Evolutionary conservation across 2,888 invertebrate species (phyloP).

Genomic region (Nephrotoma guestfalica): DNA sequence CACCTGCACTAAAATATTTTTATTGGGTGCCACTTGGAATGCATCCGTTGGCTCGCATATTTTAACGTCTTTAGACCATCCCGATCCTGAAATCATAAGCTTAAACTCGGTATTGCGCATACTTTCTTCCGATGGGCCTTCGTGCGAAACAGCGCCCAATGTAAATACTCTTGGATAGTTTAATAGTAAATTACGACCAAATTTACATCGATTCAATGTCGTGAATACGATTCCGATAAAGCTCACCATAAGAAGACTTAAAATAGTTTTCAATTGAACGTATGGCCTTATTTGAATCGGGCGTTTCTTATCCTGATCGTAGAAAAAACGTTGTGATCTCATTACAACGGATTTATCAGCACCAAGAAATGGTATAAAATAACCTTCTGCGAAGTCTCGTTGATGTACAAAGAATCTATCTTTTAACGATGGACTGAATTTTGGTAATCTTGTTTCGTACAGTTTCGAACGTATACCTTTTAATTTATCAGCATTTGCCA

Average conservation of each 20-base stretch:
- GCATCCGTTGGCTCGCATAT: slow-evolving; percentile 38
- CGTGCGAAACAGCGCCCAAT: slow-evolving; percentile 47
- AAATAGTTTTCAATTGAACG: slow-evolving; percentile 30
- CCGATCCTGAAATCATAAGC: slow-evolving; percentile 58
- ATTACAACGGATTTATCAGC: slow-evolving; percentile 70
- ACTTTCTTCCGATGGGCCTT: slow-evolving; percentile 46
- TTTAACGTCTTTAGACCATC: slow-evolving; percentile 53
- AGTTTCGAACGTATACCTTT: slow-evolving; percentile 48
- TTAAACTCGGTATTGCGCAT: slow-evolving; percentile 46
- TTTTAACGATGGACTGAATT: slow-evolving; percentile 43
- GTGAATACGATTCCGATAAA: slow-evolving; percentile 46
- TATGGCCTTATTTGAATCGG: slow-evolving; percentile 72
- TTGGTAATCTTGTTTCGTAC: slow-evolving; percentile 48
- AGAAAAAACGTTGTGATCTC: slow-evolving; percentile 65
- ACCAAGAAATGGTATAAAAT: slow-evolving; percentile 68
- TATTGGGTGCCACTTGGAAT: slow-evolving; percentile 40
- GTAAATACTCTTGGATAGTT: slow-evolving; percentile 59
- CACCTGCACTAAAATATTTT: slow-evolving; percentile 45
- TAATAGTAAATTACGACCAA: slow-evolving; percentile 48
- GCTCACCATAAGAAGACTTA: slow-evolving; percentile 33
- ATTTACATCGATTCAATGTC: slow-evolving; percentile 43
- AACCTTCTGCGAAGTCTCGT: slow-evolving; percentile 32
- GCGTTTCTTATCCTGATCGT: slow-evolving; percentile 47
- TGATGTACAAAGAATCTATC: slow-evolving; percentile 36
- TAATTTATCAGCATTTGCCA: slow-evolving; percentile 50